These are phyloP conservation scores for Gymnocephalus cernua DNA, from an alignment of 2,113 vertebrate species.

Conservation along the genomic window DNA sequence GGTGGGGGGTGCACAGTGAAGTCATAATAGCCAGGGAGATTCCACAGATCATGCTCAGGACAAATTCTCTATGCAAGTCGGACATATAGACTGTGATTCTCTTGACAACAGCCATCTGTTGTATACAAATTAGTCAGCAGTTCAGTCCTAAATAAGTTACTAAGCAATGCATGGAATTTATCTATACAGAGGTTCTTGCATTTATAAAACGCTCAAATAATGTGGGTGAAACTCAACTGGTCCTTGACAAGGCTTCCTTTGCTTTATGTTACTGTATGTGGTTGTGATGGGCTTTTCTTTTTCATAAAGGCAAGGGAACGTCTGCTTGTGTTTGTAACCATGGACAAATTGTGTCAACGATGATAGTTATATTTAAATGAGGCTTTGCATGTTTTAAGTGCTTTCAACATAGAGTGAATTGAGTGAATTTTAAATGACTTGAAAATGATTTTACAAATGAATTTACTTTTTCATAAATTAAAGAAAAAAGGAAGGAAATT, in stretches of 20 bases:
- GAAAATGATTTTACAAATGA: neutral
- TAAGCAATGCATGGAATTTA: slow-evolving; percentile 61
- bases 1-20: neutral
- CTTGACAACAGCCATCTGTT: slow-evolving; percentile 53
- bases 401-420: neutral
- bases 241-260: slow-evolving; percentile 22
- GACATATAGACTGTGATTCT: slow-evolving; percentile 34
- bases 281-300: slow-evolving; percentile 3
- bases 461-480: neutral
- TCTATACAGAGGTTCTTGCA: slow-evolving; percentile 13
- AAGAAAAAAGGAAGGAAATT: neutral
- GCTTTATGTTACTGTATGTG: slow-evolving; percentile 11
- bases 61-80: slow-evolving; percentile 13
- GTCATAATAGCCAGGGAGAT: neutral
- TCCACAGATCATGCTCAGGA: slow-evolving; percentile 13
- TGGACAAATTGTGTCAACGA: neutral
- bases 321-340: neutral
- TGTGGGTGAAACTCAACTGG: slow-evolving; percentile 16
- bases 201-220: neutral
- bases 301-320: neutral
- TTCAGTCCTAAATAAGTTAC: slow-evolving; percentile 59
- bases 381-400: neutral
- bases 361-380: neutral
- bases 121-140: slow-evolving; percentile 34
- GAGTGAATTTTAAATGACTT: neutral